These are phyloP conservation scores for Cryptocheilus praepositus DNA, from an alignment of 2,888 invertebrate genomes.

Conservation along the genomic window DNA sequence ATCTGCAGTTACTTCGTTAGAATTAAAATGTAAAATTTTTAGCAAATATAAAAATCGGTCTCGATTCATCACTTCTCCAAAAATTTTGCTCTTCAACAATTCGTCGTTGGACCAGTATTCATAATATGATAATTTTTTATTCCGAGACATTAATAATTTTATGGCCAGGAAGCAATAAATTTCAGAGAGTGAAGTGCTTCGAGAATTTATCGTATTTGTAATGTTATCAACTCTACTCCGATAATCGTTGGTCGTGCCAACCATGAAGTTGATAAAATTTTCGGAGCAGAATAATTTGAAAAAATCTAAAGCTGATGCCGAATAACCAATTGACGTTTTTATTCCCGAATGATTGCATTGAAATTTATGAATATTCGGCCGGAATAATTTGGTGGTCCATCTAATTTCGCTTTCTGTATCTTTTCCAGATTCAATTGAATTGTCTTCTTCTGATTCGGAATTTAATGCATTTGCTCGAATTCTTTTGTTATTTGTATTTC, in stretches of 20 bases:
- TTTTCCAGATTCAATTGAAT: not conserved
- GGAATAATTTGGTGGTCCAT: too few relatives aligned
- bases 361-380: conserved; percentile 11
- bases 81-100: conserved; percentile 21
- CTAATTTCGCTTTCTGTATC: not conserved
- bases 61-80: too few relatives aligned
- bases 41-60: too few relatives aligned
- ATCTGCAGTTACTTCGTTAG: conserved; percentile 18
- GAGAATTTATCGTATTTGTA: conserved; percentile 18
- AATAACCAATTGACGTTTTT: too few relatives aligned
- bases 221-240: conserved; percentile 22
- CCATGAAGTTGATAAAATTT: conserved; percentile 20
- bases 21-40: too few relatives aligned
- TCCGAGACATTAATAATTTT: conserved; percentile 22
- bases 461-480: not conserved
- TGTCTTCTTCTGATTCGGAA: conserved; percentile 2
- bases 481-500: not conserved
- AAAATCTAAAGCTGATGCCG: too few relatives aligned
- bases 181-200: conserved; percentile 25
- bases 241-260: too few relatives aligned
- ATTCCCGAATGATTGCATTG: conserved; percentile 20
- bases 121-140: conserved; percentile 19
- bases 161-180: conserved; percentile 29
- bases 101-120: conserved; percentile 20
- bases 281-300: conserved; percentile 29